These are phyloP conservation scores for Hemaris fuciformis DNA, from an alignment of 2,888 invertebrate species.

Conservation along the genomic window DNA sequence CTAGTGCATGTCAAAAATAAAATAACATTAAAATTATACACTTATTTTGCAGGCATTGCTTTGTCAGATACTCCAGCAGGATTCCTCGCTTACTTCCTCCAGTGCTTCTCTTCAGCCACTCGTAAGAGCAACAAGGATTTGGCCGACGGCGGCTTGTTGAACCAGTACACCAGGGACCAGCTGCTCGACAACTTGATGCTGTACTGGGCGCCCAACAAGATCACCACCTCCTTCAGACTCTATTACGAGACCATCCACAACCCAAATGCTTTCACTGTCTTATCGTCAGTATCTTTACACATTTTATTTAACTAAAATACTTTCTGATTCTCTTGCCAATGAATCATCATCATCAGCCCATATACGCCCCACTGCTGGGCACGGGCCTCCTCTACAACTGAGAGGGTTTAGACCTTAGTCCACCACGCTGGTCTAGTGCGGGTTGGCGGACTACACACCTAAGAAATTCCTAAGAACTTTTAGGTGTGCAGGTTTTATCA, in stretches of 20 bases:
- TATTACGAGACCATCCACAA: slow-evolving; percentile 12
- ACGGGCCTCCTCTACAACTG: too few species aligned
- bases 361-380: too few species aligned
- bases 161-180: background rate
- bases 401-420: too few species aligned
- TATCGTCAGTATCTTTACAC: background rate
- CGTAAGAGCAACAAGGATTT: background rate
- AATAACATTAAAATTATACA: too few species aligned
- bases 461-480: too few species aligned
- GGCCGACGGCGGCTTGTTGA: slow-evolving; percentile 7
- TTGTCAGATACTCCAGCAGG: slow-evolving; percentile 15
- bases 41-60: slow-evolving; percentile 7
- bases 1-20: too few species aligned
- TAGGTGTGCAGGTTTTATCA: too few species aligned
- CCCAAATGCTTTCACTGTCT: background rate
- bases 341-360: too few species aligned
- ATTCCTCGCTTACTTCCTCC: slow-evolving; percentile 11
- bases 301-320: too few species aligned
- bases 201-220: slow-evolving; percentile 14
- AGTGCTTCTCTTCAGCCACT: background rate
- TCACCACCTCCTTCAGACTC: slow-evolving; percentile 10
- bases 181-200: slow-evolving; percentile 19
- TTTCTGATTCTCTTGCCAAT: too few species aligned
- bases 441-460: too few species aligned
- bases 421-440: too few species aligned